Evolutionary conservation across 2,797 vertebrate genomes (phyloP).

Genomic region (Sarcoramphus papa): DNA sequence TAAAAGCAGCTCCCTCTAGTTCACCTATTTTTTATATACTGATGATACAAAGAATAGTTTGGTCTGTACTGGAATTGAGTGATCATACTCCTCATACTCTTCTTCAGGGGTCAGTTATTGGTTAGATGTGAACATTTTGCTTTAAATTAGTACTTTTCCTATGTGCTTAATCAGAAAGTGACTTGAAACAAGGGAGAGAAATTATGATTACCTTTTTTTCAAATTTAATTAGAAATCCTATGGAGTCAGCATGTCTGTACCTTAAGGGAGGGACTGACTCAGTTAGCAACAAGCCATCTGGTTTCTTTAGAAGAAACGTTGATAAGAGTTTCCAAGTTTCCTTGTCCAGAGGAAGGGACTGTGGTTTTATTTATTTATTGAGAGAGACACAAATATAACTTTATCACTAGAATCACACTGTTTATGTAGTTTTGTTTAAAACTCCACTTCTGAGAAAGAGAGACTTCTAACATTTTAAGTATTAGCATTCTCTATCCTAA

Average conservation of each 20-base stretch:
- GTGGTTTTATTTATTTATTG: not conserved
- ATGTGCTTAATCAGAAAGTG: not conserved
- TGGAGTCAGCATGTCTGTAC: not conserved
- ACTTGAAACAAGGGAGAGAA: not conserved
- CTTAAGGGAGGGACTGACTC: not conserved
- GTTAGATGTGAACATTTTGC: not conserved
- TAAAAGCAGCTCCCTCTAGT: not conserved
- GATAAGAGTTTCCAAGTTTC: not conserved
- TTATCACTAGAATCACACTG: not conserved
- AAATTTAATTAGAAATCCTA: slow-evolving; percentile 23
- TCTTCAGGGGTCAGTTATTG: not conserved
- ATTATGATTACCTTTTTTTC: not conserved
- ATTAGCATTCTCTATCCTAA: not conserved
- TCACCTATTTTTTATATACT: not conserved
- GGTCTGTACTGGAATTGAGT: not conserved
- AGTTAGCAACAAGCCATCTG: not conserved
- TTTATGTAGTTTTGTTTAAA: not conserved
- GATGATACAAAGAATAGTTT: not conserved
- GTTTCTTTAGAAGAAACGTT: not conserved
- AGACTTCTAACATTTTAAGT: not conserved
- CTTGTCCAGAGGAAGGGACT: not conserved
- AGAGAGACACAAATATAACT: not conserved
- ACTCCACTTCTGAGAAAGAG: not conserved
- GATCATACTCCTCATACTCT: not conserved
- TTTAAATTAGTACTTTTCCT: not conserved